Percentiles rank a stretch among this genome's conserved stretches.
Conservation (phyloP, 1,140 invertebrate genomes). For the Trinorchestia longiramus region DNA sequence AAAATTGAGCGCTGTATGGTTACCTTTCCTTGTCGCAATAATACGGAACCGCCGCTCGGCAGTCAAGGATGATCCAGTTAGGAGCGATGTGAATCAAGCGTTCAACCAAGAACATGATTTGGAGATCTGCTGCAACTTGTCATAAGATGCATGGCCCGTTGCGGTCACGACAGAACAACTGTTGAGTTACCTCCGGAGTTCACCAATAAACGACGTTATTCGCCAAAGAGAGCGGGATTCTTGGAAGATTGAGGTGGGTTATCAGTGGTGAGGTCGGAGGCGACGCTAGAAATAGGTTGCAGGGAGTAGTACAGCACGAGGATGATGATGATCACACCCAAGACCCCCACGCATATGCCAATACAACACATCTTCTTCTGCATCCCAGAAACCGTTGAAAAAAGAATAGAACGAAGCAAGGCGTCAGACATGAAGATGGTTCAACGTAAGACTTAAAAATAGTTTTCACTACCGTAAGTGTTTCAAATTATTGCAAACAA, state of each 20-base stretch:
- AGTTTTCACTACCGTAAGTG: background rate
- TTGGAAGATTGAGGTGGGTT: background rate
- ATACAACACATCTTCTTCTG: slow-evolving; percentile 38
- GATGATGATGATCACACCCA: background rate
- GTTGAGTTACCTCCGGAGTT: background rate
- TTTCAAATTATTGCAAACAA: background rate
- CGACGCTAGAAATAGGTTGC: background rate
- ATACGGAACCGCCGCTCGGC: too few relatives aligned
- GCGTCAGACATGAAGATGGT: background rate
- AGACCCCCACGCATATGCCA: background rate
- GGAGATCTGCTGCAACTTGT: background rate
- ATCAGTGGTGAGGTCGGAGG: background rate
- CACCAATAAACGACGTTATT: background rate
- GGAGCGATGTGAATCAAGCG: background rate
- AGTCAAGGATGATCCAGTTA: background rate
- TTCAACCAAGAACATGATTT: background rate
- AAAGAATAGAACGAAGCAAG: background rate
- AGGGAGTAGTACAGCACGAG: slow-evolving; percentile 30
- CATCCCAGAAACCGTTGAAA: background rate
- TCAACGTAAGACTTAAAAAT: background rate
- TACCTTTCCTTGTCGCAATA: background rate
- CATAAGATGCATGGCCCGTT: background rate
- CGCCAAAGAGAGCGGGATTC: background rate
- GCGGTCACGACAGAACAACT: background rate
- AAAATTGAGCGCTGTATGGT: too few relatives aligned